Conservation (phyloP, 2,113 vertebrate genomes). For the Carettochelys insculpta region DNA sequence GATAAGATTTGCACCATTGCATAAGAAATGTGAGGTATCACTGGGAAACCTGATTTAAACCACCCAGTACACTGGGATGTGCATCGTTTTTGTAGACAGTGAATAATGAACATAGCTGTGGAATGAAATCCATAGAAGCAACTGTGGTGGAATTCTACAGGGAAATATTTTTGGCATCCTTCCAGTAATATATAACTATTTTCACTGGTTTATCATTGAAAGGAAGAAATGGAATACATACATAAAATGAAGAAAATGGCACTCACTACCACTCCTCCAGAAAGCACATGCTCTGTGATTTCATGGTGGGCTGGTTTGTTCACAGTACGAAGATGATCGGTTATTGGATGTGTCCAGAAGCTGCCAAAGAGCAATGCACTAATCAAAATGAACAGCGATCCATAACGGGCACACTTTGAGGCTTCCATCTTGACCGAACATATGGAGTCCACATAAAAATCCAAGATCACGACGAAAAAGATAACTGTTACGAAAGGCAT, state of each 20-base stretch:
- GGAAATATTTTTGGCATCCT: neutral
- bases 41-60: no score
- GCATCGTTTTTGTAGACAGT: neutral
- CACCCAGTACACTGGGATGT: no score
- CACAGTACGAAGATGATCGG: conserved; percentile 90
- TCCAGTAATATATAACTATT: neutral
- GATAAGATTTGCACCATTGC: no score
- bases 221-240: conserved; percentile 73
- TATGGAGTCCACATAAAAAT: conserved; percentile 96
- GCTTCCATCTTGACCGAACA: conserved; percentile 92
- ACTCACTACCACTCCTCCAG: conserved; percentile 95
- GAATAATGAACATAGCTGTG: neutral
- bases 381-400: conserved; percentile 84
- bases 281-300: conserved; percentile 95
- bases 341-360: conserved; percentile 96
- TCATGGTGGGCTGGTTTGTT: conserved; percentile 81
- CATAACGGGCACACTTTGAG: conserved; percentile 86
- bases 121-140: neutral
- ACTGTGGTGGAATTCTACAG: neutral
- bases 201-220: neutral
- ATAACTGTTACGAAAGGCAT: conserved; percentile 90
- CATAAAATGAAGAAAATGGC: conserved; percentile 94
- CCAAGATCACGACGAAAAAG: conserved; percentile 92
- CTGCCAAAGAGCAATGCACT: conserved; percentile 92
- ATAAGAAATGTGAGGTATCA: no score